These are phyloP conservation scores for Penaeus vannamei DNA, from an alignment of 1,140 invertebrate species.

Conservation along the genomic window DNA sequence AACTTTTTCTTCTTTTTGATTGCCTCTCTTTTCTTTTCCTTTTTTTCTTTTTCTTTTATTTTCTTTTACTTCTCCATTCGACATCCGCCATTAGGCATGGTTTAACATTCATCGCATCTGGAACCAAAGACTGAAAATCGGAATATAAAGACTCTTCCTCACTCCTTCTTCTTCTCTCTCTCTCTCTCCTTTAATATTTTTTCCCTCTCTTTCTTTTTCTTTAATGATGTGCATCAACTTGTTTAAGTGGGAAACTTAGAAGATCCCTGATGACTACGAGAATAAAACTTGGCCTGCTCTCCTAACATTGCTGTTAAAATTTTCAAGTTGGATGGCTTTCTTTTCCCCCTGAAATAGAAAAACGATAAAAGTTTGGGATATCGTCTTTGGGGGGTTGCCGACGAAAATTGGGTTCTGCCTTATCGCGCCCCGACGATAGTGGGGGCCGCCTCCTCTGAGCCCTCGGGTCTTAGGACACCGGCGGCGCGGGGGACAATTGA, in stretches of 20 bases:
- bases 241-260: conserved; percentile 2
- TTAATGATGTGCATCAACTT: conserved; percentile 19
- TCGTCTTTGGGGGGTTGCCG: conserved; percentile 29
- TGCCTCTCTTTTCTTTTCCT: too few relatives aligned
- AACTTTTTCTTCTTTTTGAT: too few relatives aligned
- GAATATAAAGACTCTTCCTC: too few relatives aligned
- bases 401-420: conserved; percentile 31
- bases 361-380: conserved; percentile 30
- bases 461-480: too few relatives aligned
- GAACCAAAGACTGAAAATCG: too few relatives aligned
- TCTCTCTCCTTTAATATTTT: not conserved
- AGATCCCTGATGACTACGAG: not conserved
- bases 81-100: too few relatives aligned
- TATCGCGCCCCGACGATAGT: conserved; percentile 28
- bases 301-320: conserved; percentile 27
- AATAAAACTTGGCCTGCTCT: conserved; percentile 25
- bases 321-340: conserved; percentile 30
- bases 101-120: too few relatives aligned
- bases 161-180: too few relatives aligned
- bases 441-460: too few relatives aligned
- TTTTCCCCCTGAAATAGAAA: conserved; percentile 20
- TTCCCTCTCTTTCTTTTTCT: not conserved
- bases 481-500: too few relatives aligned
- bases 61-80: too few relatives aligned
- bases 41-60: too few relatives aligned